Percentiles rank a stretch among this genome's conserved stretches.
Conservation (phyloP, 1,140 invertebrate genomes). For the Macrostomum lignano region DNA sequence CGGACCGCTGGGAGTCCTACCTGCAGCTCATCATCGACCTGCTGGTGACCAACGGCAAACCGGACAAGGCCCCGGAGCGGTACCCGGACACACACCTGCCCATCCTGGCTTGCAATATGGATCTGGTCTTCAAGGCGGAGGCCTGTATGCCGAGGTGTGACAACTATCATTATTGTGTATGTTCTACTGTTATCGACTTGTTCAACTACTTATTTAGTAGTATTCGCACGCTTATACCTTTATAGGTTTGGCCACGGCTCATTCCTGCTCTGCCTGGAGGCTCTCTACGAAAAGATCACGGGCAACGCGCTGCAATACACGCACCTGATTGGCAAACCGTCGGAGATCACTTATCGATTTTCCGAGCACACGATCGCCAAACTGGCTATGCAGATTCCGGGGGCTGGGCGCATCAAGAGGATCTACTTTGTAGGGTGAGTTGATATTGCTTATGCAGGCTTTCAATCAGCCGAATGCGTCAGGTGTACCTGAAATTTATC, state of each 20-base stretch:
- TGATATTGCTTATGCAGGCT: neutral
- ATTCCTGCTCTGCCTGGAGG: slow-evolving; percentile 36
- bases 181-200: no score
- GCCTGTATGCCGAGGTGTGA: slow-evolving; percentile 32
- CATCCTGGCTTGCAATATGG: slow-evolving; percentile 39
- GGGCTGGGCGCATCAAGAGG: slow-evolving; percentile 25
- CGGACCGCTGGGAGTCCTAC: slow-evolving; percentile 34
- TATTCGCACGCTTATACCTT: no score
- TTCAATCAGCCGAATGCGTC: no score
- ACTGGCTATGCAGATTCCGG: slow-evolving; percentile 31
- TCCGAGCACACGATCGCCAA: slow-evolving; percentile 33
- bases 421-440: slow-evolving; percentile 36
- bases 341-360: slow-evolving; percentile 38
- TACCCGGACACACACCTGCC: slow-evolving; percentile 30
- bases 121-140: slow-evolving; percentile 39
- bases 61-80: slow-evolving; percentile 26
- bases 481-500: no score
- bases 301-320: slow-evolving; percentile 35
- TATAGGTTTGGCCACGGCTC: slow-evolving; percentile 37
- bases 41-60: slow-evolving; percentile 10
- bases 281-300: slow-evolving; percentile 37
- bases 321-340: slow-evolving; percentile 38
- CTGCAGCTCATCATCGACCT: slow-evolving; percentile 31
- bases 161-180: slow-evolving; percentile 1
- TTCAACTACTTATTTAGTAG: no score